Conservation (phyloP, 2,797 vertebrate genomes). For the Jordanella pulchra region DNA sequence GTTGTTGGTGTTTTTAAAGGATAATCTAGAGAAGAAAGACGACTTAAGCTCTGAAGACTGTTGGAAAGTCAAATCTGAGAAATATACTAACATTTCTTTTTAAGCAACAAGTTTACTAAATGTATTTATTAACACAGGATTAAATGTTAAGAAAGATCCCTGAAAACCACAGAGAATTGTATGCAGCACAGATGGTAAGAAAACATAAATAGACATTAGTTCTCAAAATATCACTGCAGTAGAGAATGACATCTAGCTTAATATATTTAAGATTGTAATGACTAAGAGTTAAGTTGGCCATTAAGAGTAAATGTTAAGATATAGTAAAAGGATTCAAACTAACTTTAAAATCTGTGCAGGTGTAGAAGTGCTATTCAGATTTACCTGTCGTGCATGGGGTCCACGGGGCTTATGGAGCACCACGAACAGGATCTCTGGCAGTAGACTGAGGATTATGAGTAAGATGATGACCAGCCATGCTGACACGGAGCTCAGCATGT, state of each 20-base stretch:
- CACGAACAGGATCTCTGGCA: conserved; percentile 91
- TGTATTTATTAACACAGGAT: neutral
- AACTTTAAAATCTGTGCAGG: neutral
- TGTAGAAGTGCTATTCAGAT: conserved; percentile 4
- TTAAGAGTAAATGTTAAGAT: conserved; percentile 3
- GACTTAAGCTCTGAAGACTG: neutral
- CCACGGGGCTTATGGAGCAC: conserved; percentile 86
- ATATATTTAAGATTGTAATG: neutral
- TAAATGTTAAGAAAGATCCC: neutral
- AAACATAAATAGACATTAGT: neutral
- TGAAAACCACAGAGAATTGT: neutral
- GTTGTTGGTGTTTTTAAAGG: neutral
- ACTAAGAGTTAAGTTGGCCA: neutral
- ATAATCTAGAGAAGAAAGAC: neutral
- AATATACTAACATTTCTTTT: neutral
- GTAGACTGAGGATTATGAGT: conserved; percentile 92
- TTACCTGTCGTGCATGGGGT: conserved; percentile 86
- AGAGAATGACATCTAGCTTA: neutral
- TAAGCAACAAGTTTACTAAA: neutral
- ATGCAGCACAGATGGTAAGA: neutral
- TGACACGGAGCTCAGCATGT: conserved; percentile 93
- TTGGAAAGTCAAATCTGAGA: neutral
- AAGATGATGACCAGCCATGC: conserved; percentile 95
- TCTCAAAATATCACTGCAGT: neutral
- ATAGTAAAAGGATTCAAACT: neutral